Evolutionary conservation across 2,888 invertebrate genomes (phyloP), one percentile per base, ranked within the genome.

Genomic region (Halocaridina rubra): DNA sequence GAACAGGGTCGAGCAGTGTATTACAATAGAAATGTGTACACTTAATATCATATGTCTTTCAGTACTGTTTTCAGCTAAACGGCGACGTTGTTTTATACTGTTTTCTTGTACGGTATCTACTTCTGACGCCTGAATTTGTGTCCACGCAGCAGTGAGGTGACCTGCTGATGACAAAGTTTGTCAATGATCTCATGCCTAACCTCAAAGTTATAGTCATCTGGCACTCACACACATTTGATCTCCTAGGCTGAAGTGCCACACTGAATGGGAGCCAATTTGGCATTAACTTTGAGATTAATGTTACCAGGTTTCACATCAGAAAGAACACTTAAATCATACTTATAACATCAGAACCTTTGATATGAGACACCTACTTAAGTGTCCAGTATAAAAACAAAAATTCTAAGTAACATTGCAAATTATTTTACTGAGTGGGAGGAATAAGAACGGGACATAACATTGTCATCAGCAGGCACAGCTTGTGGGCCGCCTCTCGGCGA

Each of bases 1-100:
- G 78, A 86, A 86, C 86, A 86, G 86, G 86, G 86, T 86, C 86
- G 78, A 78, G 74, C 78, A 81, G 86, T 86, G 86, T 86, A 86
- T 86, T 86, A 86, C 84, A 84, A 64, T 84, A 85, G 74, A 81
- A 77, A 77, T 81, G 74, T 81, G 86, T 81, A 86, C 81, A 86
- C 86, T 86, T 81, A 79, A 79, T 79, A 81, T 86, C 79, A 69
- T 86, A 86, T 78, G 85, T 85, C 85, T 85, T 85, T 85, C 85
- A 85, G 81, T 85, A 77, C 77, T 57, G 69, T 82, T 81, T 81
- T 81, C 75, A 80, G 57, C 80, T 80, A 80, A 80, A 80, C 71
- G 81, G 81, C 81, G 75, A 39, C 75, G 75, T 81, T 81, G 81
- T 81, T 81, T 81, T 81, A 81, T 81, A 81, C 75, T 81, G 74